Evolutionary conservation across 2,797 vertebrate species (phyloP).

Genomic region (Zenarchopterus dispar): DNA sequence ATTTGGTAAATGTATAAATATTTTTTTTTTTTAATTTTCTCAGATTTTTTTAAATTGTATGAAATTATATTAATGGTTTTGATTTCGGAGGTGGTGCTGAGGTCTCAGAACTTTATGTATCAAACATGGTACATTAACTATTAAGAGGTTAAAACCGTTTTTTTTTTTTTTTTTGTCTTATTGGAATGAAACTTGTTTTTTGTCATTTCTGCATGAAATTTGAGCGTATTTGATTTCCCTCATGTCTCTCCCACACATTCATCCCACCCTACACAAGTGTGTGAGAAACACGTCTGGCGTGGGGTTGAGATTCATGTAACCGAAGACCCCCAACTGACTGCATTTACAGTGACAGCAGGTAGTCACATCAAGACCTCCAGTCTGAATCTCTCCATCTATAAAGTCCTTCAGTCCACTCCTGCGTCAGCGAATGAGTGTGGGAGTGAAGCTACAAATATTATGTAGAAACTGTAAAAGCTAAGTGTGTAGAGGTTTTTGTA

Average conservation of each 20-base stretch:
- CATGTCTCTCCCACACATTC: background rate
- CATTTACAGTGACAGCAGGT: constrained; percentile 33
- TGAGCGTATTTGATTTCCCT: too few relatives aligned
- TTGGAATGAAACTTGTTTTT: background rate
- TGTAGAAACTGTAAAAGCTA: background rate
- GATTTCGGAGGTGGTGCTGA: too few relatives aligned
- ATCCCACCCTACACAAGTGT: background rate
- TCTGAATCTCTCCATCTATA: constrained; percentile 13
- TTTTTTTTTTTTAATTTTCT: too few relatives aligned
- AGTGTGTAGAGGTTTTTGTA: background rate
- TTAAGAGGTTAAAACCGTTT: background rate
- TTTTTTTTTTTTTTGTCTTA: background rate
- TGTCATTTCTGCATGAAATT: background rate
- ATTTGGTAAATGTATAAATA: too few relatives aligned
- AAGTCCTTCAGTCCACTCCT: constrained; percentile 13
- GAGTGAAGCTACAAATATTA: background rate
- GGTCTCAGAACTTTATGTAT: too few relatives aligned
- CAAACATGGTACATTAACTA: background rate
- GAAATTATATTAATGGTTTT: too few relatives aligned
- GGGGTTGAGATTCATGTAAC: constrained; percentile 26
- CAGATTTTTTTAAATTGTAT: too few relatives aligned
- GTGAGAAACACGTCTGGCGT: background rate
- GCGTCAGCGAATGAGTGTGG: background rate
- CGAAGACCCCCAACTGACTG: constrained; percentile 17
- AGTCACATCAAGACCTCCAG: constrained; percentile 8